Conservation (phyloP, 2,888 invertebrate species). For the Brachycybe producta region DNA sequence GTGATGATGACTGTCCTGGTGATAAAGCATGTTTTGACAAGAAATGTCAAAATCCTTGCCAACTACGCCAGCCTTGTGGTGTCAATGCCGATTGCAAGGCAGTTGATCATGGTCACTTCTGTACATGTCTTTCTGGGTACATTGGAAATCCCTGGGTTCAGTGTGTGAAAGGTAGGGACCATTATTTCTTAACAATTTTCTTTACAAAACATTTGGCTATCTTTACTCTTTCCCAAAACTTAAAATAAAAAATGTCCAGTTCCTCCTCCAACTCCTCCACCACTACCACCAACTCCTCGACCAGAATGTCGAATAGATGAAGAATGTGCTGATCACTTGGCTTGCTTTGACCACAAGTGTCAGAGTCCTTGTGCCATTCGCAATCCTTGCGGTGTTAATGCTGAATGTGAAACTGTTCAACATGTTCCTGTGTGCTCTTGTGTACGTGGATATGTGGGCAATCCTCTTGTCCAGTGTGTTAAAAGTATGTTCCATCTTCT, state of each 20-base stretch:
- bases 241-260: too few species aligned
- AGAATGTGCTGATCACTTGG: conserved; percentile 72
- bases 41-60: conserved; percentile 68
- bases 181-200: background rate
- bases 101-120: conserved; percentile 66
- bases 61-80: conserved; percentile 56
- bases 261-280: conserved; percentile 14
- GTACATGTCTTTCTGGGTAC: conserved; percentile 73
- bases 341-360: conserved; percentile 57
- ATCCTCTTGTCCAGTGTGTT: conserved; percentile 18
- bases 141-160: conserved; percentile 40
- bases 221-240: too few species aligned
- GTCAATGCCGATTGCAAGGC: conserved; percentile 70
- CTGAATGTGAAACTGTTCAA: conserved; percentile 54
- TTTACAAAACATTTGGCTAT: too few species aligned
- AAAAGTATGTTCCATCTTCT: background rate
- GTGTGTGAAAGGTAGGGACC: conserved; percentile 17
- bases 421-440: conserved; percentile 29
- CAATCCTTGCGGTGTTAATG: conserved; percentile 68
- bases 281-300: background rate
- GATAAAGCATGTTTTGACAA: conserved; percentile 51
- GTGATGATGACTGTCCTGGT: conserved; percentile 39
- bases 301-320: conserved; percentile 63
- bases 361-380: conserved; percentile 51
- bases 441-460: conserved; percentile 11